Conservation (phyloP, 2,797 vertebrate species). For the Hydrophis major region DNA sequence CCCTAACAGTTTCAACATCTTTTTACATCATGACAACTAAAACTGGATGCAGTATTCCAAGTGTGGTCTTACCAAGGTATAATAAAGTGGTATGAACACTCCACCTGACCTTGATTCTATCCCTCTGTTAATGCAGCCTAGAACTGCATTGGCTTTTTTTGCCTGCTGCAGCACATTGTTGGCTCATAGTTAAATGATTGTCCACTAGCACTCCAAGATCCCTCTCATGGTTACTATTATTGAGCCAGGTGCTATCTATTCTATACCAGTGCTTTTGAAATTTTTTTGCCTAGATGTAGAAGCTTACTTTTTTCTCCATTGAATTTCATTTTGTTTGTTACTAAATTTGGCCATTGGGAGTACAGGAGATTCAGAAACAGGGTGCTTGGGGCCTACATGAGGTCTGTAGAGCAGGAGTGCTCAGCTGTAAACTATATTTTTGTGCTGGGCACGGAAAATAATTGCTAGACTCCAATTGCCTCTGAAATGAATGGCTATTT, state of each 20-base stretch:
- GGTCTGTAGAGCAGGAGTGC: not conserved
- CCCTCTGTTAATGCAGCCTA: not conserved
- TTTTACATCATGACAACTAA: not conserved
- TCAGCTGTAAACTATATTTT: not conserved
- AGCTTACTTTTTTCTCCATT: not conserved
- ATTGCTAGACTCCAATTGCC: not conserved
- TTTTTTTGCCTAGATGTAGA: not conserved
- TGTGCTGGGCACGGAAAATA: not conserved
- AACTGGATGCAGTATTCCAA: not conserved
- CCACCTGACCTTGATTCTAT: not conserved
- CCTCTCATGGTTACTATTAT: not conserved
- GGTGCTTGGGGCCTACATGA: not conserved
- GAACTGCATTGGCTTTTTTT: not conserved
- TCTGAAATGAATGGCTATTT: not conserved
- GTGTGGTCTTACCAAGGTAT: not conserved
- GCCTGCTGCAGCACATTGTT: not conserved
- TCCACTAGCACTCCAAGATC: not conserved
- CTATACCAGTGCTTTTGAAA: not conserved
- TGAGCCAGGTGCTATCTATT: not conserved
- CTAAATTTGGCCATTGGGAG: not conserved
- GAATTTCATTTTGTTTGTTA: not conserved
- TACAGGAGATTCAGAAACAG: not conserved
- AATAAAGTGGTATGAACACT: not conserved
- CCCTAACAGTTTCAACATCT: not conserved
- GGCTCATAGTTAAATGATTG: not conserved